A percentile compares a stretch with the other conserved stretches of the same genome.
phyloP scores from a whole-genome alignment of 1,140 invertebrate species.

The Physella acuta region DNA sequence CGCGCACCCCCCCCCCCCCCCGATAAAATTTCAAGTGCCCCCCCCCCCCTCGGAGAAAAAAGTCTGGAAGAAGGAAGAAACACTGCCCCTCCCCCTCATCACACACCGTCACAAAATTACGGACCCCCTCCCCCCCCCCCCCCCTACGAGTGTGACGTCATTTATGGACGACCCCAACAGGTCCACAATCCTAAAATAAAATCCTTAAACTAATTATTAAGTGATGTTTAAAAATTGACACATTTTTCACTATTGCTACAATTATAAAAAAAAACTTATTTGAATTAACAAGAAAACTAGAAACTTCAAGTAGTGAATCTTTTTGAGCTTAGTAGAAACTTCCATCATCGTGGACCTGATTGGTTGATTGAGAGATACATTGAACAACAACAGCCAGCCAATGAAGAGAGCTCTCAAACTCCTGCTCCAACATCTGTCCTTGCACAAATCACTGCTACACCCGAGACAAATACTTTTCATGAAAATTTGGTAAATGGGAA shows the following conservation, averaged over 20 bases:
- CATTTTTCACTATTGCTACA: neutral
- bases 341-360: constrained; percentile 33
- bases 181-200: neutral
- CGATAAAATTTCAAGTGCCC: too few relatives aligned
- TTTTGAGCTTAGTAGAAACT: constrained; percentile 53
- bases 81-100: too few relatives aligned
- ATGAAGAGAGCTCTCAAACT: constrained; percentile 28
- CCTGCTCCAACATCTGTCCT: constrained; percentile 31
- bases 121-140: too few relatives aligned
- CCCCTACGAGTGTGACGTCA: too few relatives aligned
- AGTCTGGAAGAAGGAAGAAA: too few relatives aligned
- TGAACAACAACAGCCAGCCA: constrained; percentile 39
- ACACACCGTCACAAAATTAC: too few relatives aligned
- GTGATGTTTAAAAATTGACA: neutral
- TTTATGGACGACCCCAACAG: too few relatives aligned
- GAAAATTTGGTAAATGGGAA: constrained; percentile 17
- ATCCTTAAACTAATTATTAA: neutral
- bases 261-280: neutral
- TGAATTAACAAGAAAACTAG: constrained; percentile 31
- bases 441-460: constrained; percentile 4
- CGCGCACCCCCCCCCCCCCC: too few relatives aligned
- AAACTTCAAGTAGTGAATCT: constrained; percentile 51
- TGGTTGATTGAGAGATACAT: constrained; percentile 48
- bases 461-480: neutral
- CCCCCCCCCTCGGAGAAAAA: too few relatives aligned